Evolutionary conservation across 2,888 invertebrate genomes (phyloP).

Genomic region (Graphium colonna): DNA sequence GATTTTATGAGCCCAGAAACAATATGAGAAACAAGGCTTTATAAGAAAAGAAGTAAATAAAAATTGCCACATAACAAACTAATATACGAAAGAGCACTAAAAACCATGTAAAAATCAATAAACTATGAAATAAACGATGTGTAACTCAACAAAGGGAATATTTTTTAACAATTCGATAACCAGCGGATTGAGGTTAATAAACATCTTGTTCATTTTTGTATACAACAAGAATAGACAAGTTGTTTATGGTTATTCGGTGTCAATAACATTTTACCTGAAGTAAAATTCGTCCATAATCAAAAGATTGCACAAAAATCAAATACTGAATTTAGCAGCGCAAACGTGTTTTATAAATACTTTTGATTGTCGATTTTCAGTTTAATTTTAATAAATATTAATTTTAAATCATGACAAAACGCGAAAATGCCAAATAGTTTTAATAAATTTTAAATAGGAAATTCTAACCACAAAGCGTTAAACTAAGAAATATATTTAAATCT

Average conservation of each 20-base stretch:
- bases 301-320: background rate
- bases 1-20: conserved; percentile 30
- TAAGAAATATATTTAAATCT: background rate
- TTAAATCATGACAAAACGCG: background rate
- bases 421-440: background rate
- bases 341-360: background rate
- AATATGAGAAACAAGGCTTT: conserved; percentile 21
- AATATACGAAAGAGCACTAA: background rate
- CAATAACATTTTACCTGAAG: conserved; percentile 20
- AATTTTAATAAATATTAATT: background rate
- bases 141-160: conserved; percentile 4
- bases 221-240: conserved; percentile 44
- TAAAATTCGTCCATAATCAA: conserved; percentile 21
- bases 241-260: conserved; percentile 25
- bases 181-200: conserved; percentile 10
- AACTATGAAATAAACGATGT: conserved; percentile 6
- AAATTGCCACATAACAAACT: background rate
- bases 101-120: conserved; percentile 5
- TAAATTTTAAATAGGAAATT: too few relatives aligned
- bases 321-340: background rate
- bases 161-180: conserved; percentile 22
- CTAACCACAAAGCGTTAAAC: background rate
- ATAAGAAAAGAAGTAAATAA: background rate
- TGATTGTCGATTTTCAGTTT: background rate
- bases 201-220: conserved; percentile 41